These are phyloP conservation scores for Nycticryphes semicollaris DNA, from an alignment of 2,113 vertebrate genomes.

Conservation along the genomic window DNA sequence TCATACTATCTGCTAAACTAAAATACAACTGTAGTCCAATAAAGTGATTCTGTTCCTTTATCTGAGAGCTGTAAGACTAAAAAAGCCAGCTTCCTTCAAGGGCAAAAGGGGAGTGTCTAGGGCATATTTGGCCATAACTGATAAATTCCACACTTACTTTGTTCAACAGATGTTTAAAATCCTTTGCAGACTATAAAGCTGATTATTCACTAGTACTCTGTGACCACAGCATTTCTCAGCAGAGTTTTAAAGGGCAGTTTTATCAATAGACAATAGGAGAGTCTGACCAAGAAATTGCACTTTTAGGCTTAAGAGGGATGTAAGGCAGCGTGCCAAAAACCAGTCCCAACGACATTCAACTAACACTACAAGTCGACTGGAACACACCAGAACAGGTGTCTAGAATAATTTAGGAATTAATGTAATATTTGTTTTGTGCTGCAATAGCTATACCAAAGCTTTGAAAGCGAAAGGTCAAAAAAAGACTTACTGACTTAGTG, in stretches of 20 bases:
- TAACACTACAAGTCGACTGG: background rate
- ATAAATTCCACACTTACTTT: background rate
- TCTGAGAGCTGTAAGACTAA: background rate
- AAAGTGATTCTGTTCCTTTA: background rate
- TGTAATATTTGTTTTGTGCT: background rate
- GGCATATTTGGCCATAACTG: background rate
- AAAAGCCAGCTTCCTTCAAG: background rate
- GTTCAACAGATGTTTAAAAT: background rate
- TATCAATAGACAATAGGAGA: slow-evolving; percentile 4
- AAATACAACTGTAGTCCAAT: background rate
- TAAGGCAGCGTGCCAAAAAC: background rate
- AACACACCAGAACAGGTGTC: background rate
- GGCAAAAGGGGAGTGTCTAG: background rate
- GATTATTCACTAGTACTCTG: background rate
- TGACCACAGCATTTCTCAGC: background rate
- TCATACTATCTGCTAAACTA: background rate
- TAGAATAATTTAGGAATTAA: background rate
- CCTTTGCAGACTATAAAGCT: background rate
- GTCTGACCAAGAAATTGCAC: background rate
- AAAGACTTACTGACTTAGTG: background rate
- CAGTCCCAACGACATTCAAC: background rate
- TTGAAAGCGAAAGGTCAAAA: background rate
- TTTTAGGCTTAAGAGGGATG: background rate
- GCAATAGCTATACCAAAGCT: background rate
- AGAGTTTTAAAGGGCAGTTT: slow-evolving; percentile 13